These are phyloP conservation scores for Dascyllus trimaculatus DNA, from an alignment of 2,113 vertebrate species.

Conservation along the genomic window DNA sequence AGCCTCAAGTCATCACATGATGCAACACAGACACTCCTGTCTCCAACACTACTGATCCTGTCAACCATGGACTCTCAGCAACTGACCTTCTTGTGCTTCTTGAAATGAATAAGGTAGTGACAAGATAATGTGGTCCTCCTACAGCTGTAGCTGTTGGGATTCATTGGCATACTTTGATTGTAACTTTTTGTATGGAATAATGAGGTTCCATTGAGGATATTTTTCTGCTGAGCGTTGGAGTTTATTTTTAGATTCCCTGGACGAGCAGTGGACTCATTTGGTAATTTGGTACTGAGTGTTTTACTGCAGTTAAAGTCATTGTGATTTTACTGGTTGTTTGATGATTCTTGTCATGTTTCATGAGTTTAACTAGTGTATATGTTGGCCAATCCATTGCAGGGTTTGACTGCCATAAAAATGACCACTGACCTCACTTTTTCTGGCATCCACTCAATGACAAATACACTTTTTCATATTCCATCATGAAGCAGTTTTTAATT, in stretches of 20 bases:
- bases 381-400: too few species aligned
- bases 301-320: constrained; percentile 7
- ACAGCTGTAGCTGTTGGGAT: not conserved
- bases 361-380: too few species aligned
- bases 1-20: constrained; percentile 37
- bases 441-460: too few species aligned
- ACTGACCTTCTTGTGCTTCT: constrained; percentile 23
- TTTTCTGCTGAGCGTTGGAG: not conserved
- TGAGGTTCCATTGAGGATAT: too few species aligned
- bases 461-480: too few species aligned
- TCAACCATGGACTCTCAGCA: constrained; percentile 10
- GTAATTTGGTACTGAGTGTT: constrained; percentile 11
- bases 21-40: constrained; percentile 17
- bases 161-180: not conserved
- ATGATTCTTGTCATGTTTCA: too few species aligned
- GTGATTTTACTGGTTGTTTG: not conserved
- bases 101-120: not conserved
- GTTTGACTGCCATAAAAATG: too few species aligned
- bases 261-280: too few species aligned
- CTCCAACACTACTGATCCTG: not conserved
- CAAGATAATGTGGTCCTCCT: constrained; percentile 13
- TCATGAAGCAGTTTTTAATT: too few species aligned
- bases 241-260: constrained; percentile 23
- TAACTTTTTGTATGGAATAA: too few species aligned
- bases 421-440: too few species aligned